These are phyloP conservation scores for Myotis yumanensis DNA, from an alignment of 2,113 vertebrate genomes.

Conservation along the genomic window DNA sequence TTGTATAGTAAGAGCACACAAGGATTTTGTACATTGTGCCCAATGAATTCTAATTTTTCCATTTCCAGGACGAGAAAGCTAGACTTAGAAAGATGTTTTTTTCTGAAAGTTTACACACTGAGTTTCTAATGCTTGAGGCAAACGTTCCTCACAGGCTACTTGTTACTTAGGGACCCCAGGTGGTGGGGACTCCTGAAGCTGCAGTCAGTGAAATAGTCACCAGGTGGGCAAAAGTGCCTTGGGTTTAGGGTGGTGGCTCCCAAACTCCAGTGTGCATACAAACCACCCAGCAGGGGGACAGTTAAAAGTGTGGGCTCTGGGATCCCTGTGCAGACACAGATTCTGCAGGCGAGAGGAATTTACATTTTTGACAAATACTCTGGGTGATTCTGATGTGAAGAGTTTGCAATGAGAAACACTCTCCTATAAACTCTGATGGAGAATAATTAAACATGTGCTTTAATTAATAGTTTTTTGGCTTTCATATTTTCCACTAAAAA, in stretches of 20 bases:
- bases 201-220: neutral
- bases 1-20: neutral
- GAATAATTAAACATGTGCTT: neutral
- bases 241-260: neutral
- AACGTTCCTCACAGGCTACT: neutral
- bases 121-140: neutral
- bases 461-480: neutral
- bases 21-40: neutral
- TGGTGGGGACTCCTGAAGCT: neutral
- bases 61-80: neutral
- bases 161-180: neutral
- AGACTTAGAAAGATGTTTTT: neutral
- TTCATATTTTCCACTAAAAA: slow-evolving; percentile 36
- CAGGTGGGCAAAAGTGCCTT: neutral
- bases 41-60: neutral
- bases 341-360: neutral
- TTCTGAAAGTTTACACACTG: neutral
- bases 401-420: neutral
- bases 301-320: neutral
- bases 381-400: neutral
- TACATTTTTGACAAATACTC: neutral
- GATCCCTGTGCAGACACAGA: neutral
- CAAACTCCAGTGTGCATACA: neutral
- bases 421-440: neutral
- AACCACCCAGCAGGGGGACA: neutral